These are phyloP conservation scores for Microctonus aethiopoides DNA, from an alignment of 2,888 invertebrate genomes.

Conservation along the genomic window DNA sequence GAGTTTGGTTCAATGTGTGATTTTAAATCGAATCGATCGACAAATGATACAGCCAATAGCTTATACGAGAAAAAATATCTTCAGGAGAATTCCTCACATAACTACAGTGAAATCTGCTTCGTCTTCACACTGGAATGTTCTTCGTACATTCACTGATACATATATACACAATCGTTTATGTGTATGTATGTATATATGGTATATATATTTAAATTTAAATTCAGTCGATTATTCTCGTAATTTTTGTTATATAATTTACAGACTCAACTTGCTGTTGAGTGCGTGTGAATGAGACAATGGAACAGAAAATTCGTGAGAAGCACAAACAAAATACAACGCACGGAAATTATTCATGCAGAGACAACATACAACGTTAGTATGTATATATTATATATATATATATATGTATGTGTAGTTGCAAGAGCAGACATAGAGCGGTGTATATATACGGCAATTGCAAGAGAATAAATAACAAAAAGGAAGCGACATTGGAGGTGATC, in stretches of 20 bases:
- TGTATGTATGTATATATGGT: too few species aligned
- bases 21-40: neutral
- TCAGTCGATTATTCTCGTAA: neutral
- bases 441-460: neutral
- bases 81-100: conserved; percentile 2
- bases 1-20: neutral
- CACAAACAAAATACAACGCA: conserved; percentile 4
- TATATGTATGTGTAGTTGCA: neutral
- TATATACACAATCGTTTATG: neutral
- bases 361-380: neutral
- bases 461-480: neutral
- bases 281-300: conserved; percentile 26
- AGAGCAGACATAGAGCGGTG: neutral
- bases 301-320: conserved; percentile 26
- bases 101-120: neutral
- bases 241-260: conserved; percentile 2
- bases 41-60: neutral
- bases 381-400: too few species aligned
- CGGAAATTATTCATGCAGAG: conserved; percentile 8
- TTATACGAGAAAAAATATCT: neutral
- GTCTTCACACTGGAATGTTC: neutral
- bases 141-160: neutral
- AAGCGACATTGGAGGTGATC: neutral
- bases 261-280: conserved; percentile 4
- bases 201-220: neutral